Conservation (phyloP, 2,888 invertebrate genomes). For the Busseola fusca region DNA sequence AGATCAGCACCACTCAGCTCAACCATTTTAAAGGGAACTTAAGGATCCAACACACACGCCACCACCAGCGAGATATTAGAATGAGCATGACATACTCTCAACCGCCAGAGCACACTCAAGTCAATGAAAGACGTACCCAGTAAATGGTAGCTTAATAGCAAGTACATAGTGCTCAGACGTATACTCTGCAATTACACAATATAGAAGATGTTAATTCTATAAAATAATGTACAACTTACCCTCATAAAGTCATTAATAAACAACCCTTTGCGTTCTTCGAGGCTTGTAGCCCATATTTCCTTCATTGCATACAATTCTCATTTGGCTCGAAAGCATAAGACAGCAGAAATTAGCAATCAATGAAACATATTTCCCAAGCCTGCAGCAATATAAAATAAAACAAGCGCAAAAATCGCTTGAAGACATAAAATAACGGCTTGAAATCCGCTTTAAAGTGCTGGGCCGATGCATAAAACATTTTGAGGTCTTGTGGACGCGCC, state of each 20-base stretch:
- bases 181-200: no score
- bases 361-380: background rate
- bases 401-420: slow-evolving; percentile 43
- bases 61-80: no score
- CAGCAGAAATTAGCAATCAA: no score
- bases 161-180: no score
- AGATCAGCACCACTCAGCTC: no score
- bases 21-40: no score
- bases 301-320: background rate
- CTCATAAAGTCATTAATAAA: background rate
- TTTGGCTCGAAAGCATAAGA: background rate
- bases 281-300: background rate
- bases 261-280: background rate
- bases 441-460: slow-evolving; percentile 70
- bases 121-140: no score
- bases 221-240: background rate
- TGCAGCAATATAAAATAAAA: slow-evolving; percentile 12
- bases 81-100: no score
- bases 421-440: slow-evolving; percentile 62
- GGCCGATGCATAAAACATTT: slow-evolving; percentile 75
- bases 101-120: no score
- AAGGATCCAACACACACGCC: no score
- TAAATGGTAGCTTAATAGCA: no score
- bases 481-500: slow-evolving; percentile 66
- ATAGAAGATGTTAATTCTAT: no score